Evolutionary conservation across 2,888 invertebrate species (phyloP).

Genomic region (Alviniconcha strummeri): DNA sequence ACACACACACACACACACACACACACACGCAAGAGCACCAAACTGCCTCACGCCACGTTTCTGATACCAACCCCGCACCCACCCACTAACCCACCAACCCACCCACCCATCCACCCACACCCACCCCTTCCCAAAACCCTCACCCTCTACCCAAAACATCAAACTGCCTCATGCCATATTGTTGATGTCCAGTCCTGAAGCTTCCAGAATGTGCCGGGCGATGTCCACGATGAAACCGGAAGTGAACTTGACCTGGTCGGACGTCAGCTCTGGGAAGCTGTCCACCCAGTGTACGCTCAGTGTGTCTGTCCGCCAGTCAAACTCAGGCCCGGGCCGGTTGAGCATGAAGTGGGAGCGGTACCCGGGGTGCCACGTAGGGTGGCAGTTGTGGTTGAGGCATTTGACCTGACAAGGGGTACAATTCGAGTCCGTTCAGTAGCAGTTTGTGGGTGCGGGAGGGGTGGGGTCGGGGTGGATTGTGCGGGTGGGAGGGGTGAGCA

Average conservation of each 20-base stretch:
- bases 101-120: too few relatives aligned
- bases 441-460: too few relatives aligned
- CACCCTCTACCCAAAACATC: too few relatives aligned
- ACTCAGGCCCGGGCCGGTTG: conserved; percentile 35
- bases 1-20: too few relatives aligned
- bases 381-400: conserved; percentile 44
- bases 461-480: too few relatives aligned
- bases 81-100: too few relatives aligned
- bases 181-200: conserved; percentile 29
- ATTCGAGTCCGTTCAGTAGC: too few relatives aligned
- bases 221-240: conserved; percentile 36
- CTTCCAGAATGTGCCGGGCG: conserved; percentile 26
- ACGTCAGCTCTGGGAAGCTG: conserved; percentile 36
- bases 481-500: too few relatives aligned
- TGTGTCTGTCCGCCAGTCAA: conserved; percentile 38
- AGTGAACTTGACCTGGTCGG: conserved; percentile 36
- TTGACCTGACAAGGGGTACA: conserved; percentile 31
- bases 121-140: too few relatives aligned
- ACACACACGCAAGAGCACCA: too few relatives aligned
- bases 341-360: conserved; percentile 35
- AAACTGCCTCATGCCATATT: background rate
- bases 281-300: conserved; percentile 40
- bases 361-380: conserved; percentile 38
- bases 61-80: too few relatives aligned
- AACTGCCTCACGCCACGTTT: too few relatives aligned